Conservation (phyloP, 1,140 invertebrate species). For the Leptinotarsa lineolata region DNA sequence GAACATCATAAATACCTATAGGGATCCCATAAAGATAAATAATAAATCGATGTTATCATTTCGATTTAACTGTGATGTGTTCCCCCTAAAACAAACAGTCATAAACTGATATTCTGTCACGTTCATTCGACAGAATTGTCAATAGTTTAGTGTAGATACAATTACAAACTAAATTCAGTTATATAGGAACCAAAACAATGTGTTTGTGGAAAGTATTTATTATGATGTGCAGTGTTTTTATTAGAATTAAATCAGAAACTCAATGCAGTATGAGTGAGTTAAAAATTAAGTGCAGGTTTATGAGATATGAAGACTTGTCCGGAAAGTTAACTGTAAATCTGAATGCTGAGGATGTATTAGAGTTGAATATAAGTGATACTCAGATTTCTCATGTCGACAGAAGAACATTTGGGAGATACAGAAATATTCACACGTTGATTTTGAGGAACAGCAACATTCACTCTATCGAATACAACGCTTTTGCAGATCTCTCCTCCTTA, state of each 20-base stretch:
- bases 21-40: no score
- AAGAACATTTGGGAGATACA: slow-evolving; percentile 8
- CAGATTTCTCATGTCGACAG: neutral
- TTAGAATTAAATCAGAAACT: neutral
- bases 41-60: no score
- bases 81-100: no score
- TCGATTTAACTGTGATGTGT: no score
- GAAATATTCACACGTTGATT: neutral
- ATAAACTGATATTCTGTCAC: no score
- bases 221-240: no score
- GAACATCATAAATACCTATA: no score
- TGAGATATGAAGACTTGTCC: neutral
- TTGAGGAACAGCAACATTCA: slow-evolving; percentile 1
- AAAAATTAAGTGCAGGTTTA: neutral
- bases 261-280: neutral
- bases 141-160: no score
- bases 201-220: no score
- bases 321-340: neutral
- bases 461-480: slow-evolving; percentile 28
- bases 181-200: no score
- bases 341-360: slow-evolving; percentile 10
- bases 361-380: slow-evolving; percentile 7
- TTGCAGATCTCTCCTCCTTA: slow-evolving; percentile 10
- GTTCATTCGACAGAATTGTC: no score
- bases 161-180: no score